Conservation (phyloP, 2,113 vertebrate genomes). For the Megaceryle maxima region DNA sequence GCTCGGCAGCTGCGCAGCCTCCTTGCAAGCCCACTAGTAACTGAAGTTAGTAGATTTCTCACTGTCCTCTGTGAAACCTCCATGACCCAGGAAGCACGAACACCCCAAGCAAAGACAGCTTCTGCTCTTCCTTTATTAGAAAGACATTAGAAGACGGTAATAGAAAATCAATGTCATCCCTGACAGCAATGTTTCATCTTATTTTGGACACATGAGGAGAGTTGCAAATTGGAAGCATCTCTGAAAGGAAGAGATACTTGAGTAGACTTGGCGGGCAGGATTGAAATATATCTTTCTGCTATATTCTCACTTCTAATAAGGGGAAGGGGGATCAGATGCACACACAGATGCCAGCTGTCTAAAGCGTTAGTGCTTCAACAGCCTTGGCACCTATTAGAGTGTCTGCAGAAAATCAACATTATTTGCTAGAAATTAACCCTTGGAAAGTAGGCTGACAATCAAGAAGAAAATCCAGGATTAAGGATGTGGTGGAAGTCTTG, state of each 20-base stretch:
- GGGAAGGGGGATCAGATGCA: not conserved
- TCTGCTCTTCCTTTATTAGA: not conserved
- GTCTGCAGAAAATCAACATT: not conserved
- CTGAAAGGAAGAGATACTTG: not conserved
- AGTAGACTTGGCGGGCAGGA: not conserved
- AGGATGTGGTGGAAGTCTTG: not conserved
- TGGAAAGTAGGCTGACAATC: not conserved
- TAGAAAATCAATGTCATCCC: not conserved
- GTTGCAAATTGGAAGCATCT: not conserved
- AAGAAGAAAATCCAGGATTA: not conserved
- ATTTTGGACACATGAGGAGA: not conserved
- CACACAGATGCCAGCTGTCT: not conserved
- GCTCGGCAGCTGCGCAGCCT: not conserved
- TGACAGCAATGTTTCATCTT: not conserved
- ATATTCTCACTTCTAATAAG: not conserved
- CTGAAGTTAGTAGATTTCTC: not conserved
- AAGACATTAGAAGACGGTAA: not conserved
- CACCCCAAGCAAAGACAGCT: not conserved
- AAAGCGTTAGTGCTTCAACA: not conserved
- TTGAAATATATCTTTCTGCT: constrained; percentile 13
- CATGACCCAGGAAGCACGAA: not conserved
- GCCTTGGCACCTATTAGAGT: not conserved
- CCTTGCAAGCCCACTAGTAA: not conserved
- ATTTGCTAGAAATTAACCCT: not conserved
- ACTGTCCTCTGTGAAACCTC: not conserved